Base-by-base conservation (phyloP, 1,140 invertebrate genomes). In the Brachionus rotundiformis region DNA sequence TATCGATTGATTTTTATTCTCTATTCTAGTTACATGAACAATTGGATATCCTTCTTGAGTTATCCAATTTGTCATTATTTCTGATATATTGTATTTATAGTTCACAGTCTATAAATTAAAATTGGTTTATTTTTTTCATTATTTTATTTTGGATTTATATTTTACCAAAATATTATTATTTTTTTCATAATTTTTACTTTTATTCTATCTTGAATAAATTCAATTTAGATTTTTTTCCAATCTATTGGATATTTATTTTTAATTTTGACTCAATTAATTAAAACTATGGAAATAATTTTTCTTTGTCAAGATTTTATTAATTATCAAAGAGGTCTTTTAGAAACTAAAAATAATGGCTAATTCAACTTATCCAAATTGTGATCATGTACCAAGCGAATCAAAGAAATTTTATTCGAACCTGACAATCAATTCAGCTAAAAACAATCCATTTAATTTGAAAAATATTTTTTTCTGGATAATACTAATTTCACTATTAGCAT, bases 31-130 rank as follows among this genome's bases (percentile, higher is more conserved):
- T 10, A 81, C 63, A 81, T 65, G 27, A 1, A 96, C 88, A 0
- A 95, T 91, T 0, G 94, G 94, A 86, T 92, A 95, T 1, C 94
- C 93, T 82, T 92, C 93, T 87, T 95, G 94, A 5, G 94, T 86
- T 0, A 93, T 95, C 94, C 94, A 96, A 0, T 94, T 94, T 84
- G 95, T 93, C 92, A 95, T 93, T 63, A 94, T 91, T 3, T 89
- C 85, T 77, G 91, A 90, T 1, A 94, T 88, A 61, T 89, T 82
- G 7, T 79, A 81, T 41, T 54, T 39, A 33, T 81, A 81, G n/a
- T 71, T 16, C 4, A 81, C 59, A 23, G 79, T 79, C 76, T 79
- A 59, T 19, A 33, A 6, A 31, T 29, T 47, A n/a, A n/a, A n/a
- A n/a, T n/a, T n/a, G n/a, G n/a, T n/a, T n/a, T n/a, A n/a, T n/a